Percentiles rank a stretch among this genome's conserved stretches.
These are phyloP conservation scores for Augiades crinisus DNA, from an alignment of 2,888 invertebrate species.

Conservation along the genomic window DNA sequence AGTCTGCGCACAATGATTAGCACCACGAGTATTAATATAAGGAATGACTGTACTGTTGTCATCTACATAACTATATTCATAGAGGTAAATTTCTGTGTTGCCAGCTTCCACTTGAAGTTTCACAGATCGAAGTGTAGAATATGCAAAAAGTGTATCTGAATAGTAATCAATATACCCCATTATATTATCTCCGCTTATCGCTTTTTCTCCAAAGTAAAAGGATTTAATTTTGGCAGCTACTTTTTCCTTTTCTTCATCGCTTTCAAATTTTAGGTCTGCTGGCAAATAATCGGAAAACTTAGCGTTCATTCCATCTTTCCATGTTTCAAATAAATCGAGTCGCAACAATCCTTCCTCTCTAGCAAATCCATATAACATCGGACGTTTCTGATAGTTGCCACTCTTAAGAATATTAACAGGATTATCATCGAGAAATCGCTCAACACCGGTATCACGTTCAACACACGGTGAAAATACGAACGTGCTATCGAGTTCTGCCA, in stretches of 20 bases:
- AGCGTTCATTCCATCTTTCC: slow-evolving; percentile 46
- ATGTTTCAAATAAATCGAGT: slow-evolving; percentile 37
- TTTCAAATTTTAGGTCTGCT: too few relatives aligned
- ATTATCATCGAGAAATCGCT: too few relatives aligned
- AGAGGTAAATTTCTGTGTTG: slow-evolving; percentile 40
- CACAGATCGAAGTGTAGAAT: slow-evolving; percentile 40
- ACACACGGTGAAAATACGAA: slow-evolving; percentile 38
- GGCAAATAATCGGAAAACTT: slow-evolving; percentile 55
- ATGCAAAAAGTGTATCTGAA: slow-evolving; percentile 53
- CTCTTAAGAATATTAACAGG: slow-evolving; percentile 43
- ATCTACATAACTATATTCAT: slow-evolving; percentile 47
- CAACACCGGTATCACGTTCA: slow-evolving; percentile 33
- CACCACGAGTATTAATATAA: slow-evolving; percentile 41
- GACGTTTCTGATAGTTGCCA: slow-evolving; percentile 38
- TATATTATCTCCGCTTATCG: slow-evolving; percentile 34
- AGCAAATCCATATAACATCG: too few relatives aligned
- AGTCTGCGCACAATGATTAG: slow-evolving; percentile 45
- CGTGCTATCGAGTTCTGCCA: slow-evolving; percentile 32
- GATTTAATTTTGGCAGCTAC: slow-evolving; percentile 39
- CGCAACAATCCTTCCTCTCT: slow-evolving; percentile 45
- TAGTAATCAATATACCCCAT: slow-evolving; percentile 39
- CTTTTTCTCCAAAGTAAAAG: slow-evolving; percentile 47
- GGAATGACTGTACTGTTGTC: slow-evolving; percentile 38
- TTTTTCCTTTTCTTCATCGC: slow-evolving; percentile 35
- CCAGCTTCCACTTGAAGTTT: slow-evolving; percentile 39